These are phyloP conservation scores for Daktulosphaira vitifoliae DNA, from an alignment of 1,140 invertebrate genomes.

Conservation along the genomic window DNA sequence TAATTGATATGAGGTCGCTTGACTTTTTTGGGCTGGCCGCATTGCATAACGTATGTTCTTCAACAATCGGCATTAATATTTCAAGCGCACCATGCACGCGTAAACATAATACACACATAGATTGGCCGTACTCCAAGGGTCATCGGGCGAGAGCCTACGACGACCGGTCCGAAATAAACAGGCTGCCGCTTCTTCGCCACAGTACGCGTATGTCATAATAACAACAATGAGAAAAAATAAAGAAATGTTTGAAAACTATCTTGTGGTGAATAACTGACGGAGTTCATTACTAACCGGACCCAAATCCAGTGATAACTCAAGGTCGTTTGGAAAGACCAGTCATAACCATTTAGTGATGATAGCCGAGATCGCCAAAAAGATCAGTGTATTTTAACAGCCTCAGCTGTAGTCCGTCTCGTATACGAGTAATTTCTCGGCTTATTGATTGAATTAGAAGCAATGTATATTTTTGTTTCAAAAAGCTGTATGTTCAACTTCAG, in stretches of 20 bases:
- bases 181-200: not conserved
- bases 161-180: not conserved
- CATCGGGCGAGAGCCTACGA: not conserved
- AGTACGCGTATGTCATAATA: conserved; percentile 12
- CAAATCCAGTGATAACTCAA: not conserved
- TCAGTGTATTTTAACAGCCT: no score
- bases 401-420: no score
- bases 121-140: conserved; percentile 19
- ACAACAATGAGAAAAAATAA: not conserved
- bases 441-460: no score
- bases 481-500: no score
- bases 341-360: no score
- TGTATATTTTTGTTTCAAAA: no score
- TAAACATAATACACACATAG: not conserved
- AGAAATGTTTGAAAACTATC: not conserved
- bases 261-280: not conserved
- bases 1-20: no score
- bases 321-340: not conserved
- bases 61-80: not conserved
- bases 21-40: no score
- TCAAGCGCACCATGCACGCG: not conserved
- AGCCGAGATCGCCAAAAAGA: no score
- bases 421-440: no score
- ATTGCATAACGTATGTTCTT: not conserved
- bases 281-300: not conserved